A percentile compares a stretch with the other conserved stretches of the same genome.
Conservation (phyloP, 64 coral and sea anemone genomes). For the Montipora sp. region DNA sequence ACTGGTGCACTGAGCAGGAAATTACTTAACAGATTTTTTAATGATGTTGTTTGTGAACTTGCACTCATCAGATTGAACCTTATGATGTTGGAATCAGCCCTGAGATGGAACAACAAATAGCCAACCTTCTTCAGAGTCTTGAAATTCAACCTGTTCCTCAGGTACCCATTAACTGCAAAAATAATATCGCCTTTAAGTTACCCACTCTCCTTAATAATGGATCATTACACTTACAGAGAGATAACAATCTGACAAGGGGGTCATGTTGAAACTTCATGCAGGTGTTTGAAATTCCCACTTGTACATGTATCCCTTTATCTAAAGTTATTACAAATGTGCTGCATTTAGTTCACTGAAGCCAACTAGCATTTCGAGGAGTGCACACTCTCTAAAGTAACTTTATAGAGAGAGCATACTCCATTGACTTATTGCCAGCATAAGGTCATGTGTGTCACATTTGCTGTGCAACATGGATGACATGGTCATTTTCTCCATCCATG, state of each 20-base stretch:
- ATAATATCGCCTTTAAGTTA: neutral
- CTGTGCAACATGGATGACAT: neutral
- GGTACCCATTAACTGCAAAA: conserved; percentile 32
- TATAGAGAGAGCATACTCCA: conserved; percentile 17
- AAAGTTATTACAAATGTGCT: too few species aligned
- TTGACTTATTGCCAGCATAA: neutral
- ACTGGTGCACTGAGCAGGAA: neutral
- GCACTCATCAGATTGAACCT: conserved; percentile 79
- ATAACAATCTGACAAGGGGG: too few species aligned
- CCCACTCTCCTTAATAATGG: neutral
- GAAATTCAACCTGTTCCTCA: conserved; percentile 88
- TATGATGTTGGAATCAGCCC: conserved; percentile 93
- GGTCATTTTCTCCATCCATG: conserved; percentile 10
- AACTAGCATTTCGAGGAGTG: neutral
- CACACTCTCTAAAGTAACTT: neutral
- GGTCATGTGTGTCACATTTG: neutral
- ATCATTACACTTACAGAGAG: too few species aligned
- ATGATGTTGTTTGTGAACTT: neutral
- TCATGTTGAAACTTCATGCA: too few species aligned
- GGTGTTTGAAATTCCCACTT: neutral
- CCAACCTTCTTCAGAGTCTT: conserved; percentile 78
- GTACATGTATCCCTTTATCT: too few species aligned
- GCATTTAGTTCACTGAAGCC: neutral
- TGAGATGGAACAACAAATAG: conserved; percentile 85
- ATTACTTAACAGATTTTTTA: neutral